These are phyloP conservation scores for Ctenodactylus gundi DNA, from an alignment of 2,113 vertebrate species.

Conservation along the genomic window DNA sequence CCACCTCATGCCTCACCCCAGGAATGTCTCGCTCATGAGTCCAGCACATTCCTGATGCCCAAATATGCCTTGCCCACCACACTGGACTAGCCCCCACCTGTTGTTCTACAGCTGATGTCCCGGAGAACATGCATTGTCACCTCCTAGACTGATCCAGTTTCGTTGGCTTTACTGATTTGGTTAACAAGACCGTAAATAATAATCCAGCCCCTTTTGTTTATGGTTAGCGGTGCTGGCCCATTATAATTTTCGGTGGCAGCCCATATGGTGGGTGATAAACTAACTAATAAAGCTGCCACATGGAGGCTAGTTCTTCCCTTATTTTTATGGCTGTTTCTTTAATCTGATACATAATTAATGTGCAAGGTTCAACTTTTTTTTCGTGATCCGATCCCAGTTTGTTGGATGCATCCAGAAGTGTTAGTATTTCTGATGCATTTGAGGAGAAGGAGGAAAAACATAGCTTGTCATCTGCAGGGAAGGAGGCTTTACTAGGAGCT, in stretches of 20 bases:
- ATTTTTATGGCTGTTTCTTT: constrained; percentile 76
- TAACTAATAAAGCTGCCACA: constrained; percentile 81
- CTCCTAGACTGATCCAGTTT: constrained; percentile 53
- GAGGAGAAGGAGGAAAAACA: not conserved
- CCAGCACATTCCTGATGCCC: not conserved
- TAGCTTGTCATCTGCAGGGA: not conserved
- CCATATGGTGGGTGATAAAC: constrained; percentile 81
- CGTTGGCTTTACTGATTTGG: constrained; percentile 73
- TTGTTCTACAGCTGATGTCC: not conserved
- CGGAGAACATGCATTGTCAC: not conserved
- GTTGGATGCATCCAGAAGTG: constrained; percentile 38
- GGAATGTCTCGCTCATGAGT: not conserved
- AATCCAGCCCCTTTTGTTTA: constrained; percentile 74
- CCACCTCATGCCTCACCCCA: not conserved
- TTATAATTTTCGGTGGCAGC: constrained; percentile 81
- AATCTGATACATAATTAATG: constrained; percentile 79
- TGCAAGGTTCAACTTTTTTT: constrained; percentile 65
- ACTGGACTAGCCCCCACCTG: not conserved
- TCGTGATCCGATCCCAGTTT: constrained; percentile 56
- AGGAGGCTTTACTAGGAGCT: not conserved
- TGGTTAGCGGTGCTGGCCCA: constrained; percentile 65
- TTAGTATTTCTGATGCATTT: constrained; percentile 30
- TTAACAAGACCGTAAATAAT: constrained; percentile 83
- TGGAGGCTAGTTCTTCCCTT: constrained; percentile 75
- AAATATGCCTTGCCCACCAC: not conserved